Evolutionary conservation across 2,113 vertebrate genomes (phyloP).

Genomic region (Oncorhynchus tshawytscha): DNA sequence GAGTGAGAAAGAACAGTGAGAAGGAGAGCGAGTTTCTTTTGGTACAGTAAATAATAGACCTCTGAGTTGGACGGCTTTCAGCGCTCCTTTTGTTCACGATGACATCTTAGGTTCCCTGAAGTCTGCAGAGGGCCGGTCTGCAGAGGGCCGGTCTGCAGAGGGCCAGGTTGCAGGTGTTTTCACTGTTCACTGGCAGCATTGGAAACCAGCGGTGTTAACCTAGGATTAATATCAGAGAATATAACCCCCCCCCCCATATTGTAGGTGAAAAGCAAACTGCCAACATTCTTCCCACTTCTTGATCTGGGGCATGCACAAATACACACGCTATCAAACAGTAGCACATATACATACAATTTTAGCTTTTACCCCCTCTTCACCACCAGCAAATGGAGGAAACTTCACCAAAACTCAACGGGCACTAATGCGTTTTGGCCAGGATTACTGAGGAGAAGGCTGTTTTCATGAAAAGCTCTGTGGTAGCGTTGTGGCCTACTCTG

Average conservation of each 20-base stretch:
- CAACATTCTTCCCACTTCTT: slow-evolving; percentile 49
- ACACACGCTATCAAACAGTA: background rate
- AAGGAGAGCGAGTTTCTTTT: slow-evolving; percentile 56
- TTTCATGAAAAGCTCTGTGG: slow-evolving; percentile 18
- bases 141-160: slow-evolving; percentile 38
- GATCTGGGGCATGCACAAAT: slow-evolving; percentile 41
- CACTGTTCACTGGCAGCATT: slow-evolving; percentile 55
- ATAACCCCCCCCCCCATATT: slow-evolving; percentile 41
- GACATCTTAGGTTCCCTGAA: slow-evolving; percentile 69
- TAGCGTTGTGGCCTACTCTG: slow-evolving; percentile 24
- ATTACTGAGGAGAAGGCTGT: slow-evolving; percentile 20
- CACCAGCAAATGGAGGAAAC: too few relatives aligned
- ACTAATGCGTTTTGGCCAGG: slow-evolving; percentile 20
- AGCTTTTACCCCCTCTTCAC: too few relatives aligned
- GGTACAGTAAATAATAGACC: slow-evolving; percentile 73
- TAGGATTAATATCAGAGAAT: slow-evolving; percentile 60
- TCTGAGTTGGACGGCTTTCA: slow-evolving; percentile 73
- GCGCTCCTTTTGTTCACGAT: slow-evolving; percentile 65
- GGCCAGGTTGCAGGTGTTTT: slow-evolving; percentile 8
- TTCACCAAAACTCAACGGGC: background rate
- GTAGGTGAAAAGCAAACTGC: slow-evolving; percentile 60
- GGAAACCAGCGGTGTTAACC: slow-evolving; percentile 61
- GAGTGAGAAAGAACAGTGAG: too few relatives aligned
- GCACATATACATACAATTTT: background rate
- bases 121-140: slow-evolving; percentile 32